phyloP scores from a whole-genome alignment of 2,888 invertebrate genomes.

The Scaptomyza tumidula region DNA sequence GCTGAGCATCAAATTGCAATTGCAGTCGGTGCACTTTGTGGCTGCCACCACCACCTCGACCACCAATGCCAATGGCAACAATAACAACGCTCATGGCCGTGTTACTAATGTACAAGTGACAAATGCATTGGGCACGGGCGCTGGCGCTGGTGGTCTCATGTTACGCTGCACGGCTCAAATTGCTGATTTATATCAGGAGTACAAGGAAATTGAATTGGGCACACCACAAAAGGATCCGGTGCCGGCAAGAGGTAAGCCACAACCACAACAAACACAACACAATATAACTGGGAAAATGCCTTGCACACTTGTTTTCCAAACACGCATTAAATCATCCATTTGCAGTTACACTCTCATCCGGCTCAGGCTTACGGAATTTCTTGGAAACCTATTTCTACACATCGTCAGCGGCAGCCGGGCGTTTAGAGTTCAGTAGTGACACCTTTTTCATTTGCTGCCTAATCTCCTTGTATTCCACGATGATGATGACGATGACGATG shows the following conservation, averaged over 20 bases:
- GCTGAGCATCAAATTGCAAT: conserved; percentile 83
- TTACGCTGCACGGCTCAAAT: conserved; percentile 90
- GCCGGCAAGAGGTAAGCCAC: conserved; percentile 90
- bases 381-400: conserved; percentile 81
- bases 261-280: conserved; percentile 27
- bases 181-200: conserved; percentile 88
- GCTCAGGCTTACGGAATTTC: conserved; percentile 80
- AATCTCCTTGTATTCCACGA: conserved; percentile 43
- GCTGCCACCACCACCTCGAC: conserved; percentile 54
- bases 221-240: conserved; percentile 89
- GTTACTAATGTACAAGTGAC: conserved; percentile 60
- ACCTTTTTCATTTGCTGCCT: conserved; percentile 33
- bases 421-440: background rate
- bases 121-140: conserved; percentile 57
- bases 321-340: conserved; percentile 41
- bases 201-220: conserved; percentile 89
- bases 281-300: conserved; percentile 21
- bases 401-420: conserved; percentile 65
- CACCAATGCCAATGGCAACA: conserved; percentile 28
- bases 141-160: conserved; percentile 85
- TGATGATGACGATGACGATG: conserved; percentile 4
- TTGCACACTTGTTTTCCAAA: conserved; percentile 38
- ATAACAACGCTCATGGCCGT: conserved; percentile 48
- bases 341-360: conserved; percentile 83
- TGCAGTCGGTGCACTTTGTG: conserved; percentile 84